phyloP scores from a whole-genome alignment of 1,140 invertebrate species.

The Teleogryllus occipitalis region DNA sequence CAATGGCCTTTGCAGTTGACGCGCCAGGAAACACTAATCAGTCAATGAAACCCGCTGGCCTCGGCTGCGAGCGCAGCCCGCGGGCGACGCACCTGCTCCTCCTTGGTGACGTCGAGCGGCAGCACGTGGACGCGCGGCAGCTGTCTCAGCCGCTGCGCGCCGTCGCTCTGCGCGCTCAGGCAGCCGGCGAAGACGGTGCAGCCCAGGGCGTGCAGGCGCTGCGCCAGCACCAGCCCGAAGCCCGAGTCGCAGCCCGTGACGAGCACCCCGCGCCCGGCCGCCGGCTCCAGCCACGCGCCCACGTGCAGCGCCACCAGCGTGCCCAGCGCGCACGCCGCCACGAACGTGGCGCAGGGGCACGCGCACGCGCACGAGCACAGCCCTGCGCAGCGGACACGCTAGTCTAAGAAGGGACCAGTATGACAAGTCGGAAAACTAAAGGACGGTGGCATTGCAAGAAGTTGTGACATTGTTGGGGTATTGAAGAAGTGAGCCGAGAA shows the following conservation, averaged over 20 bases:
- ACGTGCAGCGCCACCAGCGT: neutral
- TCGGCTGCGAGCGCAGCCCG: too few species aligned
- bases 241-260: conserved; percentile 33
- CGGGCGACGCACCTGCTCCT: neutral
- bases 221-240: conserved; percentile 27
- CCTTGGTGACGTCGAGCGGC: neutral
- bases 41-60: too few species aligned
- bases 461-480: too few species aligned
- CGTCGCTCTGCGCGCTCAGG: neutral
- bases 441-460: too few species aligned
- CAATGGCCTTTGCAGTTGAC: too few species aligned
- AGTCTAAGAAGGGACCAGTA: too few species aligned
- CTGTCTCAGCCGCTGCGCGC: neutral
- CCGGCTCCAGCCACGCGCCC: neutral
- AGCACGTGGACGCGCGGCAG: neutral
- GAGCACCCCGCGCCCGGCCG: conserved; percentile 25
- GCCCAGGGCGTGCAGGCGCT: conserved; percentile 16
- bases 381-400: too few species aligned
- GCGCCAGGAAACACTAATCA: too few species aligned
- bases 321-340: too few species aligned
- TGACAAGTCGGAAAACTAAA: too few species aligned
- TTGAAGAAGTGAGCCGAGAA: too few species aligned
- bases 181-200: neutral
- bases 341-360: neutral
- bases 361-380: too few species aligned